Percentiles rank a stretch among this genome's conserved stretches.
phyloP scores from a whole-genome alignment of 2,888 invertebrate genomes.

The Drosophila antonietae region DNA sequence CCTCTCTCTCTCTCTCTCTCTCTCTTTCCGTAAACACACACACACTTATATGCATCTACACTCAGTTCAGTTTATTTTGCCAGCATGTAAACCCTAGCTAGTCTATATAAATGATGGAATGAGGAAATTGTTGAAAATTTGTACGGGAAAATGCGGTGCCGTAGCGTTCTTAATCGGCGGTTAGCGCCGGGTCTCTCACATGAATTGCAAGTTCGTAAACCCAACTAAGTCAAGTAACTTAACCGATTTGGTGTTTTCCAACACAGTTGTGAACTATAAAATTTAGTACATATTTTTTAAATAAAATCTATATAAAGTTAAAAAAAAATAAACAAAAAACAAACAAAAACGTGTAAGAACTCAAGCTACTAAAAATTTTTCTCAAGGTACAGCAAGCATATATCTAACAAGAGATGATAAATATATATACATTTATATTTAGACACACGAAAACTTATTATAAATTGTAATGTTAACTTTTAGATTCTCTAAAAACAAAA shows the following conservation, averaged over 20 bases:
- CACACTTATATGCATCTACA: neutral
- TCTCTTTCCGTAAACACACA: neutral
- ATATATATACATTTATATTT: constrained; percentile 39
- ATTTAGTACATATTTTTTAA: constrained; percentile 76
- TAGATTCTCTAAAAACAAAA: constrained; percentile 52
- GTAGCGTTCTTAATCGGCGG: constrained; percentile 41
- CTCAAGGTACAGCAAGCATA: constrained; percentile 66
- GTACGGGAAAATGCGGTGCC: constrained; percentile 46
- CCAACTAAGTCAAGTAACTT: constrained; percentile 77
- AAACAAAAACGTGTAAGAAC: constrained; percentile 32
- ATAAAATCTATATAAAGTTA: constrained; percentile 51
- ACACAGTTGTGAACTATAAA: constrained; percentile 78
- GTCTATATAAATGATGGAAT: constrained; percentile 51
- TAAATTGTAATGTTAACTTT: constrained; percentile 74
- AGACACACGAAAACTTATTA: constrained; percentile 53
- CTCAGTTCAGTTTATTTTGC: constrained; percentile 20
- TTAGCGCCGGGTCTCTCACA: constrained; percentile 48
- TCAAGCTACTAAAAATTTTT: constrained; percentile 67
- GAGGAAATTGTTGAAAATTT: constrained; percentile 30
- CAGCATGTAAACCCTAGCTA: constrained; percentile 53
- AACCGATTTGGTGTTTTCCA: constrained; percentile 78
- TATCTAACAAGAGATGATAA: constrained; percentile 58
- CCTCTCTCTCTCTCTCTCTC: neutral
- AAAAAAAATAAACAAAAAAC: constrained; percentile 21
- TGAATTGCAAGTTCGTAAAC: constrained; percentile 65